These are phyloP conservation scores for Muscicapa adusta DNA, from an alignment of 2,113 vertebrate genomes.

Conservation along the genomic window DNA sequence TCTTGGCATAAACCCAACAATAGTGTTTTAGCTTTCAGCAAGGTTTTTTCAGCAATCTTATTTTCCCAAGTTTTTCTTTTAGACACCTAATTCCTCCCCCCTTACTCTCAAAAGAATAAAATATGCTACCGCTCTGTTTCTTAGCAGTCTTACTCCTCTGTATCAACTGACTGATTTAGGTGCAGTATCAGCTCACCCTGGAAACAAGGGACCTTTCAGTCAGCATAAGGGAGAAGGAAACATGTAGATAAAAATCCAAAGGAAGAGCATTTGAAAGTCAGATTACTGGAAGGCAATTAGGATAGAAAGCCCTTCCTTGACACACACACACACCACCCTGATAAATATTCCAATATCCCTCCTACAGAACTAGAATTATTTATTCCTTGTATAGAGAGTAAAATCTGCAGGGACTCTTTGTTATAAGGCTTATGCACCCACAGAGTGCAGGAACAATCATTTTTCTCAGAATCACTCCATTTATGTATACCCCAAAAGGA, in stretches of 20 bases:
- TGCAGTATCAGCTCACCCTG: conserved; percentile 19
- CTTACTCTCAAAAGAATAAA: conserved; percentile 2
- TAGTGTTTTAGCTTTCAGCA: background rate
- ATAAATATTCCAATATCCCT: conserved; percentile 46
- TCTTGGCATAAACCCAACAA: background rate
- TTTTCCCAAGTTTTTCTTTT: conserved; percentile 24
- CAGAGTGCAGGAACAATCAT: background rate
- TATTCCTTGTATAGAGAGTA: background rate
- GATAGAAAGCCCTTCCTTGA: conserved; percentile 17
- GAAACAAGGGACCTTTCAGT: conserved; percentile 48
- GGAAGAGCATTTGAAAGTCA: conserved; percentile 30
- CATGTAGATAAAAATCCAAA: conserved; percentile 20
- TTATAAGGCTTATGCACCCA: background rate
- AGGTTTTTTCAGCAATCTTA: background rate
- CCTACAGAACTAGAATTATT: background rate
- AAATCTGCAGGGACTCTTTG: conserved; percentile 7
- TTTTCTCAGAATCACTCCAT: background rate
- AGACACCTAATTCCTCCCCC: background rate
- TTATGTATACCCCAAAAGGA: background rate
- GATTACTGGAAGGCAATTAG: conserved; percentile 31
- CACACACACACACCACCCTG: background rate
- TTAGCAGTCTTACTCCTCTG: background rate
- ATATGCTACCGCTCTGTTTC: background rate
- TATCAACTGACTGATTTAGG: conserved; percentile 14
- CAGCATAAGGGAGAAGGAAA: conserved; percentile 13